These are phyloP conservation scores for Anabacerthia variegaticeps DNA, from an alignment of 2,797 vertebrate species.

Conservation along the genomic window DNA sequence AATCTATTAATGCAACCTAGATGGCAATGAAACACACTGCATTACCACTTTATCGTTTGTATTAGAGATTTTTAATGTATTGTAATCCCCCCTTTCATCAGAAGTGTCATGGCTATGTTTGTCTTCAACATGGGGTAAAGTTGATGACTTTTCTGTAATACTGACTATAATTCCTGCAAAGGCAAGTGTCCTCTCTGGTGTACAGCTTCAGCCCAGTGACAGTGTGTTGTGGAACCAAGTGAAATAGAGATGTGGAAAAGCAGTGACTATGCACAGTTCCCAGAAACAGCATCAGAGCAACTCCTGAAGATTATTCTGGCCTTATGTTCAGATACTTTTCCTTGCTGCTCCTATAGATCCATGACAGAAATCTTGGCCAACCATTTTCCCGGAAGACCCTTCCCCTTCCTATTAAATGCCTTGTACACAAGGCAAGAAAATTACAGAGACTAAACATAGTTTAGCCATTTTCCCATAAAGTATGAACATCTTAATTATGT, in stretches of 20 bases:
- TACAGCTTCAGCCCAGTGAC: neutral
- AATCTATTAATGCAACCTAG: conserved; percentile 50
- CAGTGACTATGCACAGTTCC: neutral
- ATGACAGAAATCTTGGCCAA: neutral
- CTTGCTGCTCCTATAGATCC: neutral
- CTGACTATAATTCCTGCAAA: neutral
- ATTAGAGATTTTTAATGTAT: neutral
- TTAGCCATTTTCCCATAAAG: neutral
- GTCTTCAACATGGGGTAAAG: neutral
- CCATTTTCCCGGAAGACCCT: neutral
- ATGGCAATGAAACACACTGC: neutral
- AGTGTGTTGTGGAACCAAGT: neutral
- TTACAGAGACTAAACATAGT: neutral
- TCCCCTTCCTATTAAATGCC: neutral
- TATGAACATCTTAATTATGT: neutral
- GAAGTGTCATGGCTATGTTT: neutral
- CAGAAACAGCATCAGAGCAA: neutral
- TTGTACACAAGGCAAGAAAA: neutral
- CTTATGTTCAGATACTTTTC: neutral
- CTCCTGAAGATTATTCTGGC: neutral
- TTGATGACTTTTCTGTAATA: neutral
- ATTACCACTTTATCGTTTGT: neutral
- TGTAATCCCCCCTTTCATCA: conserved; percentile 47
- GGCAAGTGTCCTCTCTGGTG: neutral
- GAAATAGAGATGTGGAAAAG: neutral